Conservation (phyloP, 2,113 vertebrate species). For the Astatotilapia flaviijosephi region DNA sequence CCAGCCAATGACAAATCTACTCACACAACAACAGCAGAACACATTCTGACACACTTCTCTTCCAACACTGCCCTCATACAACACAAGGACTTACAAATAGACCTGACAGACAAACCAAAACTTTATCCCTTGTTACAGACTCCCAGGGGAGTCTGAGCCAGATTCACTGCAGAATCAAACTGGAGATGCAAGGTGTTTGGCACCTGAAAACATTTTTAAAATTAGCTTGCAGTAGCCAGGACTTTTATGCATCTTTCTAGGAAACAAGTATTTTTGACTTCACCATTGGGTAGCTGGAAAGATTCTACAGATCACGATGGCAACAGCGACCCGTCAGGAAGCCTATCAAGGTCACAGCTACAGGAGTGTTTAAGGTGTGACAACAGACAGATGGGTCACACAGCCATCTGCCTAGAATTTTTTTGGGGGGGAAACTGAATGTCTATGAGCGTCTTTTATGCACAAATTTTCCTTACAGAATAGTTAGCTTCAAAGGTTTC, state of each 20-base stretch:
- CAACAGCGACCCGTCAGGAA: background rate
- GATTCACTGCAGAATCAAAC: background rate
- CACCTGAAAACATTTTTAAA: background rate
- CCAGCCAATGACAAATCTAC: background rate
- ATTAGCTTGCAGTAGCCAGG: background rate
- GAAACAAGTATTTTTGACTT: background rate
- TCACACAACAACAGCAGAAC: background rate
- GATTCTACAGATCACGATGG: background rate
- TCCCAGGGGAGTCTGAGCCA: background rate
- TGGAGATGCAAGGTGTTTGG: background rate
- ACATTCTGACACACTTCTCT: background rate
- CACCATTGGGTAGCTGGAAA: background rate
- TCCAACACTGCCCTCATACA: background rate
- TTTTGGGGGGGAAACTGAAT: rapidly evolving
- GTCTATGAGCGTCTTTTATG: background rate
- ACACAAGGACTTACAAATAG: background rate
- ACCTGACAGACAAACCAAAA: background rate
- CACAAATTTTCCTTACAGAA: background rate
- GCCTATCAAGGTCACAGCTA: background rate
- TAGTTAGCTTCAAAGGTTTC: background rate
- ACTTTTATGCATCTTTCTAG: background rate
- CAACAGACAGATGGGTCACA: background rate
- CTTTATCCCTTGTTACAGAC: background rate
- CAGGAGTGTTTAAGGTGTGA: background rate
- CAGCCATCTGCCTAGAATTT: background rate